Conservation (phyloP, 30 jellyfish, hydroid and myxozoan species). For the Aurelia sp. region DNA sequence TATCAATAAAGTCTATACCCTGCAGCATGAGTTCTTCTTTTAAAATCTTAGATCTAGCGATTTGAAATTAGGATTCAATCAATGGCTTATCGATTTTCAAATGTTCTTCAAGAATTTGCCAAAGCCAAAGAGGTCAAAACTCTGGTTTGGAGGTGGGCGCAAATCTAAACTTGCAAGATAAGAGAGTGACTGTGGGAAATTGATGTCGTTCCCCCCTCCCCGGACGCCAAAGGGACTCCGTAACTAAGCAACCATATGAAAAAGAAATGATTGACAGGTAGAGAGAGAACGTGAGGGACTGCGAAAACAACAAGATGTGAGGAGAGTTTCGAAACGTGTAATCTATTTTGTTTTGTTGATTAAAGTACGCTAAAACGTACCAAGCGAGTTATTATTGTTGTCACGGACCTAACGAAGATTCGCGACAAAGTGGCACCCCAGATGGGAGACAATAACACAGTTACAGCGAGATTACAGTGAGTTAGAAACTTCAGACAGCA, state of each 20-base stretch:
- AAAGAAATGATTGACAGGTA: constrained; percentile 14
- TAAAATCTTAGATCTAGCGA: too few species aligned
- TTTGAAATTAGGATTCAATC: too few species aligned
- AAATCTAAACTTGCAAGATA: too few species aligned
- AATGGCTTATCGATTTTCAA: too few species aligned
- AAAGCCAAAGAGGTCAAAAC: too few species aligned
- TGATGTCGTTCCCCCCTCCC: constrained; percentile 40
- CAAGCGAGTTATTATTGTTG: constrained; percentile 32
- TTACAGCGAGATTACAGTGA: too few species aligned
- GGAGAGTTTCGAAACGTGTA: constrained; percentile 13
- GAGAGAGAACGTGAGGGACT: constrained; percentile 1
- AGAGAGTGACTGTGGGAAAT: constrained; percentile 47
- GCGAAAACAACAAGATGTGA: constrained; percentile 24
- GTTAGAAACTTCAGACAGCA: neutral
- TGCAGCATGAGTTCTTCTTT: too few species aligned
- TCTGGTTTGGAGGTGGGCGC: too few species aligned
- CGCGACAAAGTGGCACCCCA: constrained; percentile 15
- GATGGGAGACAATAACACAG: neutral
- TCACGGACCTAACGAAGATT: constrained; percentile 28
- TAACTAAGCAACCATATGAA: constrained; percentile 21
- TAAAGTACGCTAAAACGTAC: constrained; percentile 26
- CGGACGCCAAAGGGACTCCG: constrained; percentile 37
- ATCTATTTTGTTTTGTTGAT: neutral
- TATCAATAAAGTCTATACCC: too few species aligned
- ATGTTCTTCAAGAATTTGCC: too few species aligned